phyloP scores from a whole-genome alignment of 2,797 vertebrate species.

The Pelobates cultripes region DNA sequence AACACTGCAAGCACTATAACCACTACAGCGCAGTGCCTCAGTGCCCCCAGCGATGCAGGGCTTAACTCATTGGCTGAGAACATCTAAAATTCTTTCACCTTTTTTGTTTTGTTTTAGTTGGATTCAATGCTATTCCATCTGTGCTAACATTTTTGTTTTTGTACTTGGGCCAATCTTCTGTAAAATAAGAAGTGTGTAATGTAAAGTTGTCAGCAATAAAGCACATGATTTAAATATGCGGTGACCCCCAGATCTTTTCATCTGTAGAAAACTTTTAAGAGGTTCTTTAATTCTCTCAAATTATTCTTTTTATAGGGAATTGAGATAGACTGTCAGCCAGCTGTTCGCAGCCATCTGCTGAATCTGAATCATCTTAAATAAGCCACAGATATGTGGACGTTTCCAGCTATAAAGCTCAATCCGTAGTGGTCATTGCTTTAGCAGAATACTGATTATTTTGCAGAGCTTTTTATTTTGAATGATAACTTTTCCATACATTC shows the following conservation, averaged over 20 bases:
- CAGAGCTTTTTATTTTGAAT: constrained; percentile 3
- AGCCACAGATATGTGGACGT: constrained; percentile 54
- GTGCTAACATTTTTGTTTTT: no score
- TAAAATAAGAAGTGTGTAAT: not conserved
- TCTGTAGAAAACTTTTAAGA: constrained; percentile 32
- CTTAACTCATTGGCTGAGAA: no score
- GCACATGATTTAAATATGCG: not conserved
- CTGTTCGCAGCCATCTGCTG: constrained; percentile 60
- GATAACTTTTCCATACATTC: not conserved
- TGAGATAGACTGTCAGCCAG: constrained; percentile 46
- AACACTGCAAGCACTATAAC: no score
- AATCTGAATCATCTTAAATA: constrained; percentile 54
- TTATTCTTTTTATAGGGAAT: constrained; percentile 38
- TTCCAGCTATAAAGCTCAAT: constrained; percentile 37
- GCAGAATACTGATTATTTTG: constrained; percentile 28
- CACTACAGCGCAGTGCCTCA: no score
- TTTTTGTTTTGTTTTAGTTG: no score
- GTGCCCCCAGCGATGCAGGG: no score
- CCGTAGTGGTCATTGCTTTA: constrained; percentile 2
- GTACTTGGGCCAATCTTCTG: no score
- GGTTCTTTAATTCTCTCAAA: constrained; percentile 31
- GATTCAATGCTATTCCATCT: no score
- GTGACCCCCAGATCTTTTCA: constrained; percentile 18
- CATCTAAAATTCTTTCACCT: no score
- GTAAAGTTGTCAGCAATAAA: not conserved